Evolutionary conservation across 2,113 vertebrate genomes (phyloP).

Genomic region (Rhizomys pruinosus): DNA sequence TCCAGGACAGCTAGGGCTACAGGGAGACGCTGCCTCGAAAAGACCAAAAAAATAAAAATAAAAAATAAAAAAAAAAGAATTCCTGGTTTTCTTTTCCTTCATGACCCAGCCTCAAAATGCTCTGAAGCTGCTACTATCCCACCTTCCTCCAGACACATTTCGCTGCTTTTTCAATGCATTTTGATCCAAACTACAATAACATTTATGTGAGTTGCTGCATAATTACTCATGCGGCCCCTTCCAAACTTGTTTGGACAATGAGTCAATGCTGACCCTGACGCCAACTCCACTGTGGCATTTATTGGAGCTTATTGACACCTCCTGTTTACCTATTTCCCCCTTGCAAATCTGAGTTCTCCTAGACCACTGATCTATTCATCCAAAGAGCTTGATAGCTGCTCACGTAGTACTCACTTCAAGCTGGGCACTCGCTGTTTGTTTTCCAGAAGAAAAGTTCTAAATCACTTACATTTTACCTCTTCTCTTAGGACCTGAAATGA

Average conservation of each 20-base stretch:
- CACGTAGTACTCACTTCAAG: neutral
- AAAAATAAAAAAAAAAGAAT: too few relatives aligned
- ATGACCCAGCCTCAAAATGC: neutral
- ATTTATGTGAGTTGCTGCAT: neutral
- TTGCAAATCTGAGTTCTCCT: neutral
- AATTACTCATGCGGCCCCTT: neutral
- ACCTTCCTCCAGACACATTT: neutral
- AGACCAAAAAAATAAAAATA: too few relatives aligned
- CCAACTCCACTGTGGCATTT: neutral
- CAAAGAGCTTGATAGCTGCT: neutral
- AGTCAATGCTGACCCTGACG: neutral
- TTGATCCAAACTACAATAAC: neutral
- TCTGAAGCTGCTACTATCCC: neutral
- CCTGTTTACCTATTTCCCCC: neutral
- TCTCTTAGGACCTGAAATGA: neutral
- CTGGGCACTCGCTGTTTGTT: neutral
- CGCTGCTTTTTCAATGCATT: neutral
- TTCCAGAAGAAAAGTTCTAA: neutral
- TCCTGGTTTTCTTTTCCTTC: neutral
- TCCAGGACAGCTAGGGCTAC: too few relatives aligned
- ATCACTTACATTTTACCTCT: neutral
- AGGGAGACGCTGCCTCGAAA: too few relatives aligned
- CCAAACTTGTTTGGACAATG: neutral
- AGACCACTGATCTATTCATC: neutral
- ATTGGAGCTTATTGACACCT: neutral